phyloP scores from a whole-genome alignment of 2,888 invertebrate genomes.

The Tipula vernalis region DNA sequence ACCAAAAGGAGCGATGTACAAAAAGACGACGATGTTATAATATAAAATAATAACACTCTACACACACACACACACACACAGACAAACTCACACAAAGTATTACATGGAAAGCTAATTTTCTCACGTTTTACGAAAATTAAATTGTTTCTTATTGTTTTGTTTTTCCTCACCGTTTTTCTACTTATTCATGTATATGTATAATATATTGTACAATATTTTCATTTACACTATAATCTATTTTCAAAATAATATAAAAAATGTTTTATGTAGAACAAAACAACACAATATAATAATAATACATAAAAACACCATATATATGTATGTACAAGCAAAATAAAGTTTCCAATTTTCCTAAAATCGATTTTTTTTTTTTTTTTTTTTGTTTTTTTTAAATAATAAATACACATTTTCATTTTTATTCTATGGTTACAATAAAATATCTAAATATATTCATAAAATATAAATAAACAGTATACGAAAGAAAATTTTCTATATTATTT shows the following conservation, averaged over 20 bases:
- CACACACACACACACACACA: neutral
- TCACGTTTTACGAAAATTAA: slow-evolving; percentile 4
- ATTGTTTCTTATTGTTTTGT: slow-evolving; percentile 4
- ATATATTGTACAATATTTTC: slow-evolving; percentile 4
- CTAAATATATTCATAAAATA: neutral
- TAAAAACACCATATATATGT: neutral
- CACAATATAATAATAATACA: neutral
- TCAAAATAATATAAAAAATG: neutral
- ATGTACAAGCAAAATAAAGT: neutral
- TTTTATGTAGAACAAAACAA: neutral
- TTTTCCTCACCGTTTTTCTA: neutral
- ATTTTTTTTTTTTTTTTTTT: neutral
- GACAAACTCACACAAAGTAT: neutral
- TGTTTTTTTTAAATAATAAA: neutral
- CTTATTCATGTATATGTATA: neutral
- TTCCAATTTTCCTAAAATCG: neutral
- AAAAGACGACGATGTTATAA: neutral
- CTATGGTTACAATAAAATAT: neutral
- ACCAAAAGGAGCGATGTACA: neutral
- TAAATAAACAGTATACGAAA: neutral
- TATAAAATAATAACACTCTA: neutral
- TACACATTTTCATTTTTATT: neutral
- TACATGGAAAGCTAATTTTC: neutral
- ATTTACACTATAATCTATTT: neutral
- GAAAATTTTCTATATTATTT: neutral